Percentiles rank a stretch among this genome's conserved stretches.
phyloP scores from a whole-genome alignment of 1,140 invertebrate genomes.

The Drosophila ercepeae region DNA sequence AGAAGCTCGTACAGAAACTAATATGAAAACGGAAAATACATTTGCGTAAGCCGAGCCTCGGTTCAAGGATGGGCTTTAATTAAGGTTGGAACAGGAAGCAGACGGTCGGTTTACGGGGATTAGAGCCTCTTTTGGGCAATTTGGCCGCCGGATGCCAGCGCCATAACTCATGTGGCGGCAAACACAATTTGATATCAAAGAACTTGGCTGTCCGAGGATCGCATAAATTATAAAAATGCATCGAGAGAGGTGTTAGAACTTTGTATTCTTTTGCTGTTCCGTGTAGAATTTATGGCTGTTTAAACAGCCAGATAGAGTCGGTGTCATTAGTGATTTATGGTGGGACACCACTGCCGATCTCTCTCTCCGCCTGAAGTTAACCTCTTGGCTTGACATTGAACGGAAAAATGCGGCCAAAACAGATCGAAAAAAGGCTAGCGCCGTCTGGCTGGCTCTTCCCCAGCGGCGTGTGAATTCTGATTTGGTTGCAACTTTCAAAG shows the following conservation, averaged over 20 bases:
- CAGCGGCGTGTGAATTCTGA: slow-evolving; percentile 69
- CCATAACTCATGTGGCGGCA: slow-evolving; percentile 67
- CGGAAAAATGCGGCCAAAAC: slow-evolving; percentile 6
- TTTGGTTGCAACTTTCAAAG: slow-evolving; percentile 80
- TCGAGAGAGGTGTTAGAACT: slow-evolving; percentile 69
- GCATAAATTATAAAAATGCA: slow-evolving; percentile 66
- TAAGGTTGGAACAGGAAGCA: slow-evolving; percentile 57
- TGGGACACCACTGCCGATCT: slow-evolving; percentile 48
- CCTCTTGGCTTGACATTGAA: slow-evolving; percentile 67
- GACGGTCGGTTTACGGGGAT: slow-evolving; percentile 29
- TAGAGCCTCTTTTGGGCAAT: slow-evolving; percentile 35
- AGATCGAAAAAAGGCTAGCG: slow-evolving; percentile 38
- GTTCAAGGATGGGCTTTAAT: slow-evolving; percentile 46
- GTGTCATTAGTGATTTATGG: slow-evolving; percentile 80
- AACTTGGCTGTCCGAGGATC: slow-evolving; percentile 46
- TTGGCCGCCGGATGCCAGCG: slow-evolving; percentile 61
- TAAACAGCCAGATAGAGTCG: slow-evolving; percentile 68
- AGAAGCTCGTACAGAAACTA: slow-evolving; percentile 47
- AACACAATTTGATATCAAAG: slow-evolving; percentile 76
- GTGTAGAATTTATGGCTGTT: slow-evolving; percentile 68
- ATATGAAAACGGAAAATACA: too few species aligned
- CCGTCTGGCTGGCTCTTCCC: slow-evolving; percentile 22
- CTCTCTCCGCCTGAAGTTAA: slow-evolving; percentile 25
- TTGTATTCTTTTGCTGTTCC: slow-evolving; percentile 35
- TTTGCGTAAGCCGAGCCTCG: slow-evolving; percentile 22